Evolutionary conservation across 2,113 vertebrate species (phyloP).

Genomic region (Nesoenas mayeri): DNA sequence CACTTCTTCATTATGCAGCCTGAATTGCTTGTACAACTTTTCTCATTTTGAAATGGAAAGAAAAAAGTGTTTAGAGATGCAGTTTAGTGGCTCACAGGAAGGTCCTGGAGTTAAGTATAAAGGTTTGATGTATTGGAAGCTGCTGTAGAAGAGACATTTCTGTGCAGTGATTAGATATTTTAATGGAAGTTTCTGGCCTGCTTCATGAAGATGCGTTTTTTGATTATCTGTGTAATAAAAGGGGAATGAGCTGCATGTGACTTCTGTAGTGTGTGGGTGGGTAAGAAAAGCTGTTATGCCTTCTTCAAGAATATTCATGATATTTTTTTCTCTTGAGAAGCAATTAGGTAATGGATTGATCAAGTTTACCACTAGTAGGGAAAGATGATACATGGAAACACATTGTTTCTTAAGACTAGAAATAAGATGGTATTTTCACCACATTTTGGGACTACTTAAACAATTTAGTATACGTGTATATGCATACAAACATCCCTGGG

Average conservation of each 20-base stretch:
- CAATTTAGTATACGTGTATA: background rate
- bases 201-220: background rate
- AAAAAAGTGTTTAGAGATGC: background rate
- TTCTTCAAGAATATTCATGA: background rate
- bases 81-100: background rate
- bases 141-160: background rate
- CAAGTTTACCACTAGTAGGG: background rate
- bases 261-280: fast-evolving
- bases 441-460: background rate
- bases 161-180: background rate
- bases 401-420: background rate
- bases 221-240: background rate
- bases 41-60: background rate
- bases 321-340: background rate
- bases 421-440: background rate
- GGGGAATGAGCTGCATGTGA: background rate
- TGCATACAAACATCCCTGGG: background rate
- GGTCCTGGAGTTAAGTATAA: background rate
- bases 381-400: background rate
- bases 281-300: background rate
- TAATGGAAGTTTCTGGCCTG: background rate
- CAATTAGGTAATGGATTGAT: background rate
- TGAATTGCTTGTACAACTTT: background rate
- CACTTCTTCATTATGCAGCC: background rate
- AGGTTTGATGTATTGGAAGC: background rate